Percentiles rank a stretch among this genome's conserved stretches.
Conservation (phyloP, 2,888 invertebrate species). For the Temnothorax unifasciatus region DNA sequence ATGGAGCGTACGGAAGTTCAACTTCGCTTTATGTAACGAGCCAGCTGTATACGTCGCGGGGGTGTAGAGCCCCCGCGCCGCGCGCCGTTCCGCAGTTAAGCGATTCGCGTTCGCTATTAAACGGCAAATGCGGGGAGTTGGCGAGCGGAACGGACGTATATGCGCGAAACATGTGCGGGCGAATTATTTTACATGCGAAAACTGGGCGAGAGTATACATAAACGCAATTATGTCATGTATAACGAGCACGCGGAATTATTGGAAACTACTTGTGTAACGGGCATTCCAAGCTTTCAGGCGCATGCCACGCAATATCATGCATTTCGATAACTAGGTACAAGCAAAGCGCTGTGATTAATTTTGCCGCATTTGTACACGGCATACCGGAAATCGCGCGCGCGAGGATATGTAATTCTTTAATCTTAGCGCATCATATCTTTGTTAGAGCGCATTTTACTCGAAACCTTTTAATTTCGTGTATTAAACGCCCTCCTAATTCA, state of each 20-base stretch:
- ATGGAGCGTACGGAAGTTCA: conserved; percentile 34
- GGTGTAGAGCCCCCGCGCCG: not conserved
- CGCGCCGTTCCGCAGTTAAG: conserved; percentile 32
- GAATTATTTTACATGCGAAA: conserved; percentile 44
- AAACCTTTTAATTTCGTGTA: not conserved
- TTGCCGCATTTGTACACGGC: conserved; percentile 11
- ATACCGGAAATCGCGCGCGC: conserved; percentile 14
- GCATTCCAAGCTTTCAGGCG: conserved; percentile 57
- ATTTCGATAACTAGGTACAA: conserved; percentile 38
- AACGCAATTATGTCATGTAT: conserved; percentile 49
- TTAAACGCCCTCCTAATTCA: conserved; percentile 1
- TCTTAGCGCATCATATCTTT: not conserved
- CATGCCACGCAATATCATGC: conserved; percentile 53
- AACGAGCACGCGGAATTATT: conserved; percentile 45
- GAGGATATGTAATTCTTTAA: not conserved
- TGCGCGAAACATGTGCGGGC: conserved; percentile 10
- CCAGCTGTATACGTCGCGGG: conserved; percentile 27
- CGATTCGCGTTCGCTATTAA: conserved; percentile 29
- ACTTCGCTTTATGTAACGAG: conserved; percentile 48
- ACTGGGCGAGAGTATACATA: conserved; percentile 19
- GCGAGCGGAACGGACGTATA: not conserved
- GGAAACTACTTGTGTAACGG: conserved; percentile 43
- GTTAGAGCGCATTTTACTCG: not conserved
- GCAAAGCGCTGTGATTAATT: conserved; percentile 19
- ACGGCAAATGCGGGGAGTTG: conserved; percentile 24